Conservation (phyloP, 2,888 invertebrate species). For the Anarsia innoxiella region DNA sequence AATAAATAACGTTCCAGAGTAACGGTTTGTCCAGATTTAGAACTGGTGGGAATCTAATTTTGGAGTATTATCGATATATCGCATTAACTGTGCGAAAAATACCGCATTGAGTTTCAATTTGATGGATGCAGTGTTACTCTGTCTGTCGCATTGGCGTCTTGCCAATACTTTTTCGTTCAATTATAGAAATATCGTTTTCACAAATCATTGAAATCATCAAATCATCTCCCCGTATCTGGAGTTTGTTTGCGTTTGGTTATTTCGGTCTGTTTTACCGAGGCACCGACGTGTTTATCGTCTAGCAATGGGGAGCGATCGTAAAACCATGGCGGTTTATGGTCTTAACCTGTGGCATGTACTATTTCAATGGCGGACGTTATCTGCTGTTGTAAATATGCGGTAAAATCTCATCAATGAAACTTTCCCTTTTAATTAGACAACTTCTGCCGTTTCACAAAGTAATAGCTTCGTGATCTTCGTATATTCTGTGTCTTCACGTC, state of each 20-base stretch:
- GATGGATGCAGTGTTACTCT: slow-evolving; percentile 31
- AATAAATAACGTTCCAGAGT: slow-evolving; percentile 1
- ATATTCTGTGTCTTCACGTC: too few relatives aligned
- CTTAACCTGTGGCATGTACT: slow-evolving; percentile 39
- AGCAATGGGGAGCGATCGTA: slow-evolving; percentile 47
- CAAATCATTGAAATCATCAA: slow-evolving; percentile 21
- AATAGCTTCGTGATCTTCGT: background rate
- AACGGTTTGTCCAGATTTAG: slow-evolving; percentile 6
- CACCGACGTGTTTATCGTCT: slow-evolving; percentile 57
- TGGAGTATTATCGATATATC: too few relatives aligned
- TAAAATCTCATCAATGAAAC: background rate
- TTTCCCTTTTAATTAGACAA: background rate
- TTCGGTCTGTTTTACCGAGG: slow-evolving; percentile 51
- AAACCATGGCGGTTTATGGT: slow-evolving; percentile 47
- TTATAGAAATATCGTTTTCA: slow-evolving; percentile 17
- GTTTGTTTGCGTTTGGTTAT: slow-evolving; percentile 53
- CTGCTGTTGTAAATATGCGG: background rate
- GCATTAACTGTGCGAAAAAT: too few relatives aligned
- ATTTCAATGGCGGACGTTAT: slow-evolving; percentile 24
- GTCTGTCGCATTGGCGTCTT: slow-evolving; percentile 28
- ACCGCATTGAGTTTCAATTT: slow-evolving; percentile 21
- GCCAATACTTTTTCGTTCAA: slow-evolving; percentile 32
- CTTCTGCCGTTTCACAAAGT: background rate
- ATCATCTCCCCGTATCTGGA: slow-evolving; percentile 25
- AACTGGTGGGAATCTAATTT: background rate